phyloP scores from a whole-genome alignment of 2,888 invertebrate genomes.

The Latrodectus elegans region DNA sequence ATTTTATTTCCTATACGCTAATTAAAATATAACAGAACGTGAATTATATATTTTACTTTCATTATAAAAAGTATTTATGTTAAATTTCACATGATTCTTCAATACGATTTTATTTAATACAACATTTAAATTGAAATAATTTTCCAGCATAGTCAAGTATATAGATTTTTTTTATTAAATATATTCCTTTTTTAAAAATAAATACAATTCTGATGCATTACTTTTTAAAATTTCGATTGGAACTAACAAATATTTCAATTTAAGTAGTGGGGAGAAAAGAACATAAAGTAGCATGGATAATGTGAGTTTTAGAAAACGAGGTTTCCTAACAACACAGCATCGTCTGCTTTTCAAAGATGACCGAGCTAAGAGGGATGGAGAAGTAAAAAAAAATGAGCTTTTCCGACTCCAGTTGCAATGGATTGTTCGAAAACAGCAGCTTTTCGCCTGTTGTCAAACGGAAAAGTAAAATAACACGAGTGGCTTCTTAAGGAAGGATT shows the following conservation, averaged over 20 bases:
- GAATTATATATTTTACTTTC: too few species aligned
- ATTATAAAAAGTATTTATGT: too few species aligned
- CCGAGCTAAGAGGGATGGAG: constrained; percentile 7
- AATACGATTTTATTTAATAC: too few species aligned
- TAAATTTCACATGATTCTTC: too few species aligned
- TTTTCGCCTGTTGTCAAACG: constrained; percentile 39
- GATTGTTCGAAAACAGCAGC: constrained; percentile 15
- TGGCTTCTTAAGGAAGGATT: constrained; percentile 49
- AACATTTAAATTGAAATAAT: too few species aligned
- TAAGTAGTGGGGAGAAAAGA: background rate
- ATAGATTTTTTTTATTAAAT: too few species aligned
- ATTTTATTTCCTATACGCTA: too few species aligned
- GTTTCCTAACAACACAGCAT: constrained; percentile 27
- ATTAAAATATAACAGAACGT: too few species aligned
- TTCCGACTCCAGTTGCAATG: constrained; percentile 25
- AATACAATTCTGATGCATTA: too few species aligned
- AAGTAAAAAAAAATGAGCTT: constrained; percentile 20
- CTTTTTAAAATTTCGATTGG: too few species aligned
- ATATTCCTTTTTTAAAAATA: too few species aligned
- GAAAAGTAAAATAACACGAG: constrained; percentile 57
- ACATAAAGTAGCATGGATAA: constrained; percentile 15
- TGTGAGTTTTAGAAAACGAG: constrained; percentile 13
- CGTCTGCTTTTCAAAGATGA: constrained; percentile 51
- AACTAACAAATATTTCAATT: background rate
- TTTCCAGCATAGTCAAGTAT: too few species aligned